These are phyloP conservation scores for Rostrhamus sociabilis DNA, from an alignment of 2,797 vertebrate species.

Conservation along the genomic window DNA sequence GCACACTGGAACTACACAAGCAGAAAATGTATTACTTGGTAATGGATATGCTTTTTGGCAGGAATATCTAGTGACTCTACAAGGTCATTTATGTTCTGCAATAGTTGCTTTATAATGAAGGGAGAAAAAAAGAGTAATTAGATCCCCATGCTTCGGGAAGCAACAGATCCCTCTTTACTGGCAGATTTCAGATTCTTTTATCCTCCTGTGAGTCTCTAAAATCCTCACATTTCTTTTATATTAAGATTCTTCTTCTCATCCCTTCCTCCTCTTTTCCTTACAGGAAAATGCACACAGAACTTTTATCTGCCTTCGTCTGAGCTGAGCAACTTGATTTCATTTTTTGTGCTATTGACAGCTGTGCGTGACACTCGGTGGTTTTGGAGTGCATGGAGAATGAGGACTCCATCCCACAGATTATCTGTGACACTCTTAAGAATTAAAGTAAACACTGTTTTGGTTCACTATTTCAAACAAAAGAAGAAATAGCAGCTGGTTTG, in stretches of 20 bases:
- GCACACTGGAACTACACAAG: slow-evolving; percentile 39
- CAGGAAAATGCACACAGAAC: background rate
- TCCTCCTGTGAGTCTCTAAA: slow-evolving; percentile 47
- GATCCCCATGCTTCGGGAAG: slow-evolving; percentile 42
- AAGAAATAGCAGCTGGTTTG: slow-evolving; percentile 48
- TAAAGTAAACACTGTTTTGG: slow-evolving; percentile 45
- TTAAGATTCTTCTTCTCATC: background rate
- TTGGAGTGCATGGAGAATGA: slow-evolving; percentile 17
- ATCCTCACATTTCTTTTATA: slow-evolving; percentile 33
- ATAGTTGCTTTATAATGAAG: slow-evolving; percentile 45
- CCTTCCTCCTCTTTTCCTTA: background rate
- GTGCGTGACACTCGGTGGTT: background rate
- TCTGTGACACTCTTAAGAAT: slow-evolving; percentile 47
- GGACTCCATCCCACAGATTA: slow-evolving; percentile 50
- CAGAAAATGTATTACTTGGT: slow-evolving; percentile 67
- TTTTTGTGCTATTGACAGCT: slow-evolving; percentile 18
- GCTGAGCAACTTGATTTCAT: background rate
- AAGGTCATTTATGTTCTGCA: slow-evolving; percentile 55
- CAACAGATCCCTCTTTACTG: slow-evolving; percentile 54
- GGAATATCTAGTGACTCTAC: slow-evolving; percentile 22
- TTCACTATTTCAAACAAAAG: slow-evolving; percentile 49
- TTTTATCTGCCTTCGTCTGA: slow-evolving; percentile 27
- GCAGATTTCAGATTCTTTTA: slow-evolving; percentile 59
- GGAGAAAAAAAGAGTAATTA: slow-evolving; percentile 17
- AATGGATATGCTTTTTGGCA: slow-evolving; percentile 59